Base-by-base conservation (phyloP, 2,797 vertebrate genomes). In the Bradypodion pumilum region DNA sequence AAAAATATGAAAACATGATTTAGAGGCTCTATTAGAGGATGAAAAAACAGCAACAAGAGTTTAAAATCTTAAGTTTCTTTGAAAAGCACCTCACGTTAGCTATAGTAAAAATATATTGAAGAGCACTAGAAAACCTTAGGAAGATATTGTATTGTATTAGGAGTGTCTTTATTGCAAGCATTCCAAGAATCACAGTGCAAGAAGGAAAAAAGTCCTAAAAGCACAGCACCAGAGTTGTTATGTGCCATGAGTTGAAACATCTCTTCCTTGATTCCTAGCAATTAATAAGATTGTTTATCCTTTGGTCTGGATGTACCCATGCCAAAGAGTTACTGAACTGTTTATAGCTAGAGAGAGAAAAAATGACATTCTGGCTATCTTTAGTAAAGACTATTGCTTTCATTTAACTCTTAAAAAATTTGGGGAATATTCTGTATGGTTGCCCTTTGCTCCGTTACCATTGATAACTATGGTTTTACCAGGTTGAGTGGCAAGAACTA, bases 341-440 rank as follows among this genome's bases (percentile, higher is more conserved):
- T 49, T 62, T 63, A 72, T 69, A 49, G 2, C 10, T 56, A 68
- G 1, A 87, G 83, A n/a, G n/a, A n/a, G 9, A 32, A 0, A 29
- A 83, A 7, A 23, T n/a, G 37, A 83, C 44, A 35, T 60, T 40
- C 49, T 29, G 9, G 82, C 44, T 52, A 15, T 23, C 7, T 74
- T 75, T 63, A 85, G 77, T 68, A 29, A 65, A 37, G 46, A 35
- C 37, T 27, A 9, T 42, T 23, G 69, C 23, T 42, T 59, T 60
- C 89, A 87, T 13, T 85, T 87, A 89, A 92, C 25, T 80, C 21
- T 88, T 88, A 75, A 77, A 91, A 85, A 82, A 80, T 23, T 21
- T 73, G 59, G 59, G 25, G 52, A 29, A 44, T 60, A 27, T 52
- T 56, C 76, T 81, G 66, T 80, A 84, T 21, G 60, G 37, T 44